Base-by-base conservation (phyloP, 1,140 invertebrate species). In the Procambarus virginalis region DNA sequence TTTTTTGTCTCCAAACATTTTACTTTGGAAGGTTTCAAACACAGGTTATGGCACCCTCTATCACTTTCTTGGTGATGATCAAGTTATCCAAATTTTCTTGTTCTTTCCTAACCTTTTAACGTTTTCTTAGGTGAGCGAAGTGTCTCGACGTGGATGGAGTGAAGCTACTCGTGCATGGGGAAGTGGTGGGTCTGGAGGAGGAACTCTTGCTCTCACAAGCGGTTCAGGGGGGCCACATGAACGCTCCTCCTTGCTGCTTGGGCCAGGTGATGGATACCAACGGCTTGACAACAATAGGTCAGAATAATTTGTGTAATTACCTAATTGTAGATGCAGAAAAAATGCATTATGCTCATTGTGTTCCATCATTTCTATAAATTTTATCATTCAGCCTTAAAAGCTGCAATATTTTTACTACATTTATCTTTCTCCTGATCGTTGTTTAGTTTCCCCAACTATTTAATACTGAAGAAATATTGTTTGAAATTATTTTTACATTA, bases 241-340 rank as follows among this genome's bases (percentile, higher is more conserved):
- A 68, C 81, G 87, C 70, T 89, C 87, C 10, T 89, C 87, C 46
- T 73, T 89, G 4, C 58, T 89, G 45, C 70, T 89, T n/a, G 81
- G 87, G 5, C 87, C 87, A 60, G 87, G 87, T 34, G 87, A 89
- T 34, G 87, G 87, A n/a, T 89, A 89, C 51, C 87, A 89, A 51
- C 87, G 87, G 12, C 87, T 89, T 48, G 86, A 89, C 78, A 89
- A 89, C 82, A 79, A 83, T 73, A 89, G 82, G 87, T 89, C 12
- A 77, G 79, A 68, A 68, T 17, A n/a, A 1, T 2, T 0, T 17
- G 4, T 68, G 14, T 68, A 34, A 34, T 34, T 34, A 34, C 34
- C 34, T 34, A 34, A 34, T 34, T 34, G 34, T 34, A 34, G 55
- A 9, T 58, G 55, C 34, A 34, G 34, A 34, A 34, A 34, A 34